Evolutionary conservation across 2,888 invertebrate species (phyloP).

Genomic region (Mechanitis mazaeus): DNA sequence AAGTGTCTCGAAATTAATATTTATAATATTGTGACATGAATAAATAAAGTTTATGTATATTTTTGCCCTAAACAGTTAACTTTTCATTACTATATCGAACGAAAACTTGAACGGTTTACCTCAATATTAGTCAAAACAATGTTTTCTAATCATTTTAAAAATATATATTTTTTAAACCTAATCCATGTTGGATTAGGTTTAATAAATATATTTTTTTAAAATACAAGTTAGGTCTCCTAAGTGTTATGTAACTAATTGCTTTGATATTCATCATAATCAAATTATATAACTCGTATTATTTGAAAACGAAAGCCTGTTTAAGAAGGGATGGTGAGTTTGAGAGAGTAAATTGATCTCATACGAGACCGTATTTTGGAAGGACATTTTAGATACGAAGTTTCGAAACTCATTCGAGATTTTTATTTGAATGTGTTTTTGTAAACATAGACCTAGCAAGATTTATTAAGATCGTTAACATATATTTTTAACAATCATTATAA

Average conservation of each 20-base stretch:
- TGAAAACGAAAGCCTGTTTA: conserved; percentile 6
- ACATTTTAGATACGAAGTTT: too few relatives aligned
- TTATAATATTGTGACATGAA: conserved; percentile 2
- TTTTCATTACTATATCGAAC: background rate
- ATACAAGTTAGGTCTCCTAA: conserved; percentile 1
- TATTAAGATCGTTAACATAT: too few relatives aligned
- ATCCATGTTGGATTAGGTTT: too few relatives aligned
- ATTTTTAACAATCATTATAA: too few relatives aligned
- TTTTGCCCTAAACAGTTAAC: background rate
- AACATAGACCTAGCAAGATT: too few relatives aligned
- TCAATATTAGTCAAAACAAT: too few relatives aligned
- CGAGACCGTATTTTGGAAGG: background rate
- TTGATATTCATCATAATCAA: conserved; percentile 5
- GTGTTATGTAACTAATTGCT: background rate
- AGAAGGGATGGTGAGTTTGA: conserved; percentile 3
- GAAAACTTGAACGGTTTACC: too few relatives aligned
- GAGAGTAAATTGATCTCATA: conserved; percentile 7
- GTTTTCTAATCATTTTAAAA: too few relatives aligned
- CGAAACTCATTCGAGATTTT: background rate
- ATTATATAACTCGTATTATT: conserved; percentile 12
- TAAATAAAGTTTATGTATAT: too few relatives aligned
- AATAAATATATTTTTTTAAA: background rate
- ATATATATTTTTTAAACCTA: background rate
- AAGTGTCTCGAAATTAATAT: conserved; percentile 13
- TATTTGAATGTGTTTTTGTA: too few relatives aligned